Percentiles rank a stretch among this genome's conserved stretches.
phyloP scores from a whole-genome alignment of 2,113 vertebrate genomes.

The Paedocypris sp. region DNA sequence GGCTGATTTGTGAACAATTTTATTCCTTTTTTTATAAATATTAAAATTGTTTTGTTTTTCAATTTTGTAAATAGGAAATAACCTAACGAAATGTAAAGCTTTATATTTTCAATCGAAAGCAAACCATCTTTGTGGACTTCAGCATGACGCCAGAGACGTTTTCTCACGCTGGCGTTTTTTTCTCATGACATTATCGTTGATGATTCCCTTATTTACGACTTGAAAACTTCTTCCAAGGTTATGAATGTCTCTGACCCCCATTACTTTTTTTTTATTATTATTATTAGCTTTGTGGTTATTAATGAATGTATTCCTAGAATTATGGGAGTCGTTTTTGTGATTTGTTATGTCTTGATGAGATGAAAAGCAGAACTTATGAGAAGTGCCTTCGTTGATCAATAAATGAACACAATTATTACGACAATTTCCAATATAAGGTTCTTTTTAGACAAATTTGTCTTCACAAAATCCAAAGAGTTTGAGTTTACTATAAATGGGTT shows the following conservation, averaged over 20 bases:
- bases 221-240: not conserved
- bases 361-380: no score
- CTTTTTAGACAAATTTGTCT: no score
- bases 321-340: not conserved
- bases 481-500: no score
- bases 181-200: not conserved
- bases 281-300: no score
- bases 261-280: not conserved
- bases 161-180: not conserved
- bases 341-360: not conserved
- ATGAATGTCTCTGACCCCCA: not conserved
- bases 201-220: not conserved
- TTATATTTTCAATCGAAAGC: slow-evolving; percentile 71
- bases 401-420: no score
- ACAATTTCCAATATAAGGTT: no score
- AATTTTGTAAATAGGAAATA: slow-evolving; percentile 60
- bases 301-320: not conserved
- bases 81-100: slow-evolving; percentile 61
- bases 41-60: slow-evolving; percentile 47
- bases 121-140: not conserved
- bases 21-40: slow-evolving; percentile 39
- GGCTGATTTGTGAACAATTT: slow-evolving; percentile 74
- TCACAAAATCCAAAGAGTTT: no score
- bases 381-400: no score
- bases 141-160: no score